Evolutionary conservation across 2,888 invertebrate genomes (phyloP).

Genomic region (Trichopria drosophilae): DNA sequence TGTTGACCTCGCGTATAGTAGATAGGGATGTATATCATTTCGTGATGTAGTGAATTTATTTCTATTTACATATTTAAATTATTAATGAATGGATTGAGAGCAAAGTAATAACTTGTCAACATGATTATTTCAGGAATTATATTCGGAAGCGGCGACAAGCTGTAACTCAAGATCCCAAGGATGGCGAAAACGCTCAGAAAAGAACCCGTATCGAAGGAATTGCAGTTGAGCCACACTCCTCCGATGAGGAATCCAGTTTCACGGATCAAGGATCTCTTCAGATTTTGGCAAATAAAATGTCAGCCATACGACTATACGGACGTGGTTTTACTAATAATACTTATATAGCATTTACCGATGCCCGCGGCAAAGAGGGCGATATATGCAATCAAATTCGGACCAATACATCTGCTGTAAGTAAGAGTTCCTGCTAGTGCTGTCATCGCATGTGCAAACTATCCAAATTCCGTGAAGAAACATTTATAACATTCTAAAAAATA

Average conservation of each 20-base stretch:
- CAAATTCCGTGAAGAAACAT: too few species aligned
- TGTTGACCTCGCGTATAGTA: too few species aligned
- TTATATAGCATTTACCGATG: constrained; percentile 72
- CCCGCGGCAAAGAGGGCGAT: constrained; percentile 61
- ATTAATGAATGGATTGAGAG: too few species aligned
- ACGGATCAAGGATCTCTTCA: constrained; percentile 67
- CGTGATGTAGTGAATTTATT: too few species aligned
- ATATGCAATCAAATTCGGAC: constrained; percentile 67
- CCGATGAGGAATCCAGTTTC: constrained; percentile 62
- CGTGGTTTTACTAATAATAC: constrained; percentile 68
- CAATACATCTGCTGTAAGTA: constrained; percentile 60
- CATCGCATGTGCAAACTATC: too few species aligned
- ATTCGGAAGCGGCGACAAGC: not conserved
- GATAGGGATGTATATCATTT: too few species aligned
- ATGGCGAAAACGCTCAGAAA: too few species aligned
- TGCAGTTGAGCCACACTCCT: constrained; percentile 24
- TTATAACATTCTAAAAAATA: too few species aligned
- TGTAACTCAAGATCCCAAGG: not conserved
- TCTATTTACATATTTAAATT: too few species aligned
- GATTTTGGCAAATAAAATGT: constrained; percentile 65
- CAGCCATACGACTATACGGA: constrained; percentile 75
- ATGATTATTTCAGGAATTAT: too few species aligned
- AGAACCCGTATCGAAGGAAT: constrained; percentile 28
- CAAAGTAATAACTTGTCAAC: too few species aligned
- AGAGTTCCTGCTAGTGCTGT: too few species aligned